Base-by-base conservation (phyloP, 1,140 invertebrate species). In the Anastrepha obliqua region DNA sequence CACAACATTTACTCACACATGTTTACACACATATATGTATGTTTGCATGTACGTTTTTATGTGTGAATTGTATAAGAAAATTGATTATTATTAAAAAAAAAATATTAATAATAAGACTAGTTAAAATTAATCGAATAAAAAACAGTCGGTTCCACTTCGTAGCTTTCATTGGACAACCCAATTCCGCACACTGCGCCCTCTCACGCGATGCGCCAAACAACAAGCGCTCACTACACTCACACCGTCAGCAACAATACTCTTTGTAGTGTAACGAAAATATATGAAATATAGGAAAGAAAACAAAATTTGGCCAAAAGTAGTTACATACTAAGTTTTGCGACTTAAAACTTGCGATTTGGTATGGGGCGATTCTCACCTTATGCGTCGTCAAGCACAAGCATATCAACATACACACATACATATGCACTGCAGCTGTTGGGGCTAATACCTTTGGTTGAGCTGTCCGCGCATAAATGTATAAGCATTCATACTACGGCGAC, bases 121-220 rank as follows among this genome's bases (percentile, higher is more conserved):
- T 5, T 42, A 29, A 51, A 81, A 9, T 74, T 74, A 47, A 74
- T 81, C 74, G 44, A n/a, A 74, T 70, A 11, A 3, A 70, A 74
- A 74, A n/a, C 17, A 47, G 13, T 11, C 44, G n/a, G 44, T 74
- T 74, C 70, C 70, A 74, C 70, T 74, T 81, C 74, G 47, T 55
- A 4, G 74, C 74, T 58, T 81, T 55, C 74, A 13, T 55, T 8
- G 17, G 6, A 20, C 47, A 81, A 29, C 17, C 17, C 7, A 47
- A 74, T n/a, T 67, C 39, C 42, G n/a, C 15, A 5, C 13, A 13
- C 44, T 11, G 1, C 64, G 17, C 13, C 67, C 3, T 3, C 42
- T 74, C 15, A 51, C 47, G 15, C 74, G 2, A 7, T n/a, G 42
- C 1, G 55, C 0, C 51, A 81, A 7, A 13, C 29, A 6, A 2